Percentiles rank a stretch among this genome's conserved stretches.
Evolutionary conservation across 2,113 vertebrate genomes (phyloP).

Genomic region (Mungos mungo): DNA sequence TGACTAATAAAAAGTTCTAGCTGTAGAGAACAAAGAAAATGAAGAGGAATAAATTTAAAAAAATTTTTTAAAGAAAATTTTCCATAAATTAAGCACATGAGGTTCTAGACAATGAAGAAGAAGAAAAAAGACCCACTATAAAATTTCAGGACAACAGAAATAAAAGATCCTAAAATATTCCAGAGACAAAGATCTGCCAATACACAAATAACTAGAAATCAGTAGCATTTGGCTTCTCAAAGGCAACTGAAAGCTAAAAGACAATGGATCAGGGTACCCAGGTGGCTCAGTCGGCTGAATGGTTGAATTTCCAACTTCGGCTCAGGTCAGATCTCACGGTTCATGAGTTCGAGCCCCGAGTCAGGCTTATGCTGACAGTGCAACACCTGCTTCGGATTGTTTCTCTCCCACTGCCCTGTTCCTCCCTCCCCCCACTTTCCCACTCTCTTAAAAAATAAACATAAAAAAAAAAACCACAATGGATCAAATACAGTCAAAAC

Average conservation of each 20-base stretch:
- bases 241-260: background rate
- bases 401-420: too few species aligned
- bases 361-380: too few species aligned
- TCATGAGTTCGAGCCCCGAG: too few species aligned
- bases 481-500: background rate
- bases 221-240: background rate
- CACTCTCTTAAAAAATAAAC: too few species aligned
- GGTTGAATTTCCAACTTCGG: too few species aligned
- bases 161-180: slow-evolving; percentile 38
- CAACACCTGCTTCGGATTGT: too few species aligned
- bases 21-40: background rate
- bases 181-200: background rate
- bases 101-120: background rate
- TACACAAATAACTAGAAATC: slow-evolving; percentile 26
- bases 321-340: too few species aligned
- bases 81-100: slow-evolving; percentile 20
- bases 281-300: too few species aligned
- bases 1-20: background rate
- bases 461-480: background rate
- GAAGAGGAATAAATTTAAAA: background rate
- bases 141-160: background rate
- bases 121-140: background rate
- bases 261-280: background rate
- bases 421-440: too few species aligned
- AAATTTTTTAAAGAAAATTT: background rate